A percentile compares a stretch with the other conserved stretches of the same genome.
phyloP scores from a whole-genome alignment of 2,888 invertebrate species.

The Yponomeuta sedellus region DNA sequence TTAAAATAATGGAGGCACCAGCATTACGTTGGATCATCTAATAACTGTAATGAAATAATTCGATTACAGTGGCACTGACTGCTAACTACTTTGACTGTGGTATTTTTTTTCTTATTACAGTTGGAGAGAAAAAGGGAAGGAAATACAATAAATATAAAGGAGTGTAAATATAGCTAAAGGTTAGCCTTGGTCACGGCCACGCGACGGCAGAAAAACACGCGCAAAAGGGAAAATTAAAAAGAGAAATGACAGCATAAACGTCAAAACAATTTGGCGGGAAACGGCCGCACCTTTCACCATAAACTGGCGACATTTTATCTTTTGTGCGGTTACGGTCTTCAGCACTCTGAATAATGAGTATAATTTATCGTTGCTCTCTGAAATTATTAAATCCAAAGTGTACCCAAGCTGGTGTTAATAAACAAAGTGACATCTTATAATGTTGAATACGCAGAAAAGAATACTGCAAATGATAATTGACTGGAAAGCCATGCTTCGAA shows the following conservation, averaged over 20 bases:
- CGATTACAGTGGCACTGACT: too few species aligned
- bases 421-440: background rate
- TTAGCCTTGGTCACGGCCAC: background rate
- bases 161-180: background rate
- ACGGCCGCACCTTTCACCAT: slow-evolving; percentile 1
- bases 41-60: too few species aligned
- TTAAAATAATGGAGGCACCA: too few species aligned
- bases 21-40: too few species aligned
- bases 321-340: background rate
- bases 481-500: background rate
- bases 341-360: background rate
- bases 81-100: too few species aligned
- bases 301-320: background rate
- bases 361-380: background rate
- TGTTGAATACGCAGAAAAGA: background rate
- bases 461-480: background rate
- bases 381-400: background rate
- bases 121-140: too few species aligned
- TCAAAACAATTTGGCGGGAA: slow-evolving; percentile 3
- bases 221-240: background rate
- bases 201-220: background rate
- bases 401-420: background rate
- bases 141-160: too few species aligned
- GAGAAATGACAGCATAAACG: background rate
- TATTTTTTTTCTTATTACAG: too few species aligned